Conservation (phyloP, 2,797 vertebrate genomes). For the Anguilla obscura region DNA sequence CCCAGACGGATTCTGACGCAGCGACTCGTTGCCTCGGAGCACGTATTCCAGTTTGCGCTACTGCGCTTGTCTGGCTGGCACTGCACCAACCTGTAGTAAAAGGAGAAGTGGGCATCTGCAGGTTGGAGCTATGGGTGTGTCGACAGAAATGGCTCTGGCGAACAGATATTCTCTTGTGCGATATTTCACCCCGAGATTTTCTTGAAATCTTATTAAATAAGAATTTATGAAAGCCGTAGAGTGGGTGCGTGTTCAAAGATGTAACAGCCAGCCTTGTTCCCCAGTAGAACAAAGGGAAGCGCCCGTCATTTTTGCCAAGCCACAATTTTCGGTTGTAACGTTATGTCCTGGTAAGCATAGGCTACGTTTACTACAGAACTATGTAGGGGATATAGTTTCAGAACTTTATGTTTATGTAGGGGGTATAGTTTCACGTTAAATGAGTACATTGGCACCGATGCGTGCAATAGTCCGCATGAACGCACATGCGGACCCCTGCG, state of each 20-base stretch:
- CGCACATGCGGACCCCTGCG: neutral
- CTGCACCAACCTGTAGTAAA: constrained; percentile 10
- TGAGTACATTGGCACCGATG: neutral
- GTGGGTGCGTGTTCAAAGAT: neutral
- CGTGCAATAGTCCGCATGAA: neutral
- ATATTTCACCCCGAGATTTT: neutral
- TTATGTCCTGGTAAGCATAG: neutral
- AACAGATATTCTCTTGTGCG: neutral
- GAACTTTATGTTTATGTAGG: neutral
- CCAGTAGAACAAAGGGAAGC: neutral
- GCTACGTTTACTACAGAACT: neutral
- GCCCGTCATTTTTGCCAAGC: neutral
- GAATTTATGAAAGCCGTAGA: neutral
- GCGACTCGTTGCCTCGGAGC: neutral
- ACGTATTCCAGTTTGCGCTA: neutral
- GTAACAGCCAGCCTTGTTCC: neutral
- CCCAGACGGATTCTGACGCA: neutral
- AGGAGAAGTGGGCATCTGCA: neutral
- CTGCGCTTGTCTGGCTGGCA: constrained; percentile 16
- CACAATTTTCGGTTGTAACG: neutral
- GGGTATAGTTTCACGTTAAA: neutral
- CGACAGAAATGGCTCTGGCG: neutral
- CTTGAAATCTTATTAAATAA: neutral
- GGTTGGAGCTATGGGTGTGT: neutral
- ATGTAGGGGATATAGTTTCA: neutral